Conservation (phyloP, 2,797 vertebrate genomes). For the Alcedo quadribrachys region DNA sequence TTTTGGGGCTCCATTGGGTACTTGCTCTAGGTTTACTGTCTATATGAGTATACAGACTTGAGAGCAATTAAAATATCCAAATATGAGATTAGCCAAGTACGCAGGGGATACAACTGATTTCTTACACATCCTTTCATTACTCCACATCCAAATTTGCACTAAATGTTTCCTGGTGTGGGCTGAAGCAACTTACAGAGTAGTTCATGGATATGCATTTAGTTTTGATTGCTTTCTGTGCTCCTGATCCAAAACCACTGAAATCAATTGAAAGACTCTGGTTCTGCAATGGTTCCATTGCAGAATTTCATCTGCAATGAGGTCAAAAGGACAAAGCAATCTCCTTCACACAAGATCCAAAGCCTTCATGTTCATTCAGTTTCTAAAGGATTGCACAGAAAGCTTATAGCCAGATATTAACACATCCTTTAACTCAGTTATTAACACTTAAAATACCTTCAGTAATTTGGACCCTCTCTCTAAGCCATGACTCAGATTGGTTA, state of each 20-base stretch:
- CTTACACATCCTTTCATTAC: not conserved
- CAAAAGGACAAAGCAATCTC: not conserved
- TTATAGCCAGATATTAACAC: not conserved
- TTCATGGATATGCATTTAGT: not conserved
- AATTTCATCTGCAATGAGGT: not conserved
- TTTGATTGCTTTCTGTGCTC: not conserved
- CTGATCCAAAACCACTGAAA: not conserved
- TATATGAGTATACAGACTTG: not conserved
- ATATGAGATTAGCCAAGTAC: not conserved
- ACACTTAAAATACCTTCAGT: not conserved
- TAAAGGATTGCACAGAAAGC: accelerated
- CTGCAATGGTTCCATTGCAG: not conserved
- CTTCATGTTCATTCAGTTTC: not conserved
- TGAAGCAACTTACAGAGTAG: not conserved
- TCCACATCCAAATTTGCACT: not conserved
- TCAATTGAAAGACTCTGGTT: not conserved
- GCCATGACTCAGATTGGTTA: not conserved
- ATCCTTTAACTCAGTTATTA: not conserved
- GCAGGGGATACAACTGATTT: accelerated
- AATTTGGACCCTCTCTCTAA: not conserved
- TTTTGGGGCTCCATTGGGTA: not conserved
- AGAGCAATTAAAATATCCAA: not conserved
- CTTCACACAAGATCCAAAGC: not conserved
- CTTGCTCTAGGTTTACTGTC: not conserved
- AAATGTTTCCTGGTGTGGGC: not conserved